Evolutionary conservation across 1,140 invertebrate genomes (phyloP), one percentile per base, ranked within the genome.

Genomic region (Odontomachus brunneus): DNA sequence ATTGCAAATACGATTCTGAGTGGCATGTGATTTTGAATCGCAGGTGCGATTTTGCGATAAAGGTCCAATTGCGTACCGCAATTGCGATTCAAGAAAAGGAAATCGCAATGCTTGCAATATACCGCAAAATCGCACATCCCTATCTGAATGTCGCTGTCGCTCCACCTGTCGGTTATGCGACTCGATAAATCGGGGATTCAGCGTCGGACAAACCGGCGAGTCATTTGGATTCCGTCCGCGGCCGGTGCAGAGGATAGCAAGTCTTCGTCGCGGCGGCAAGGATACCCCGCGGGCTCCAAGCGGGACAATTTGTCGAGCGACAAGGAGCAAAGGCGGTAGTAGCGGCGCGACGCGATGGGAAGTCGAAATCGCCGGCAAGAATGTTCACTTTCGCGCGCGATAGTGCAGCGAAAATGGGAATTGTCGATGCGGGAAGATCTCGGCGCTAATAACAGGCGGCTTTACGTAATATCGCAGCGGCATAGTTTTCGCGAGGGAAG

Each of bases 401-500:
- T 63, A 62, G 15, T 24, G 9, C 29, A 60, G 62, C 62, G 33
- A 22, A 67, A 67, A 67, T 15, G 48, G 24, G 22, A 51, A 26
- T 65, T 59, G 17, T 24, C 38, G 38, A 62, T 62, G 38, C 72
- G 44, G 59, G 73, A 75, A 62, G 44, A 75, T 75, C 38, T 29
- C 26, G 48, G 73, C n/a, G 51, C 53, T 55, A 24, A 55, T 1
- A 12, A 49, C 60, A 53, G 44, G 24, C 55, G 7, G 51, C 1
- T n/a, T 76, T 76, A 76, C 49, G 62, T 55, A 76, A 76, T 44
- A 11, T 15, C 67, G 26, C 67, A 24, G 29, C 63, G 49, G 63
- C 63, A 53, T 67, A 55, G 17, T 78, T 78, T 55, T 67, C 63
- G n/a, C 60, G 29, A 62, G 17, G 1, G 38, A 62, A 24, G 26